phyloP scores from a whole-genome alignment of 2,113 vertebrate species.

The Syngnathoides biaculeatus region DNA sequence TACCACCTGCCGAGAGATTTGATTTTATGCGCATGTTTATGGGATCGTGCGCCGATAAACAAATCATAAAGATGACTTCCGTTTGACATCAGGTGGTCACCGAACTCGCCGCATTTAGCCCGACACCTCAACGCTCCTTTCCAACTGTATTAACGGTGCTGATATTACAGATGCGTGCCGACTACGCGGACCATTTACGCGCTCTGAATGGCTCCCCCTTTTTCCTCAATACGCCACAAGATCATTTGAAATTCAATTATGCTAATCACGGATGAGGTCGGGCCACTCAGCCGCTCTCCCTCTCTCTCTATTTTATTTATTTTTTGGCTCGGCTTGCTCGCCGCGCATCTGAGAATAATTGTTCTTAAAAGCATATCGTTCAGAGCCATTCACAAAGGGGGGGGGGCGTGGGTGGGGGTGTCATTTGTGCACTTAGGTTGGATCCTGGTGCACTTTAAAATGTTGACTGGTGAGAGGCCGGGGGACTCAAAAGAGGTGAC shows the following conservation, averaged over 20 bases:
- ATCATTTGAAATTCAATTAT: constrained; percentile 76
- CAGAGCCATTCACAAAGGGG: constrained; percentile 30
- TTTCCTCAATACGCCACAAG: constrained; percentile 48
- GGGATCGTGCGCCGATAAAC: constrained; percentile 24
- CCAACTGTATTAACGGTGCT: constrained; percentile 3
- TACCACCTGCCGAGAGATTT: constrained; percentile 67
- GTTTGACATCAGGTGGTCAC: constrained; percentile 5
- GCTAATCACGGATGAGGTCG: constrained; percentile 57
- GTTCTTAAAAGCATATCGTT: constrained; percentile 66
- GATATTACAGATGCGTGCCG: constrained; percentile 30
- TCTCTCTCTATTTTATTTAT: constrained; percentile 12
- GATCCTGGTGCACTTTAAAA: constrained; percentile 35
- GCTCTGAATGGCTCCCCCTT: constrained; percentile 37
- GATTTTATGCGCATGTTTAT: constrained; percentile 72
- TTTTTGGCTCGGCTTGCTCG: constrained; percentile 42
- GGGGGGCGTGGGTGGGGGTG: too few relatives aligned
- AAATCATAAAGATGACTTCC: neutral
- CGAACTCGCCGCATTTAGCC: constrained; percentile 29
- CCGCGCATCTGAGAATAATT: constrained; percentile 61
- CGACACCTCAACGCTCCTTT: constrained; percentile 13
- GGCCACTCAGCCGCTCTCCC: constrained; percentile 38
- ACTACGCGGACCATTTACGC: constrained; percentile 41
- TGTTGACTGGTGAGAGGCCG: constrained; percentile 31
- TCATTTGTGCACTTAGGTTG: constrained; percentile 28
- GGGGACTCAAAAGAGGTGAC: neutral